These are phyloP conservation scores for Psilanteris sp. DNA, from an alignment of 1,140 invertebrate genomes.

Conservation along the genomic window DNA sequence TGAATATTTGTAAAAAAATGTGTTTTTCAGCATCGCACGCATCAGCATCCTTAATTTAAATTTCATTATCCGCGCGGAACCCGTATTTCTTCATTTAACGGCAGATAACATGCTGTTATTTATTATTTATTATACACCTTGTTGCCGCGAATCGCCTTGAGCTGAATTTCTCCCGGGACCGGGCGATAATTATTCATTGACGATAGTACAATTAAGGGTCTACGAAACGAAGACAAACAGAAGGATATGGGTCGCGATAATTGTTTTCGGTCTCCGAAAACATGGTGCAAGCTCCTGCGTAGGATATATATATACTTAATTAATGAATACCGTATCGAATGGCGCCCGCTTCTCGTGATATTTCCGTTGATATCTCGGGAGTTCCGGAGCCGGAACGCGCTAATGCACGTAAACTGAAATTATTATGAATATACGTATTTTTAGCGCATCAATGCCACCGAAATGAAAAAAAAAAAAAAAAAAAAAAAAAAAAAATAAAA, in stretches of 20 bases:
- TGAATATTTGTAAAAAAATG: too few species aligned
- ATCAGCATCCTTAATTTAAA: too few species aligned
- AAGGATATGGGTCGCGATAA: slow-evolving; percentile 22
- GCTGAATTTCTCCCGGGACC: slow-evolving; percentile 35
- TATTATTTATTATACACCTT: slow-evolving; percentile 22
- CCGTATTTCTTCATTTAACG: background rate
- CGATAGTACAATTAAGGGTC: slow-evolving; percentile 29
- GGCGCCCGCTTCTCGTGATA: background rate
- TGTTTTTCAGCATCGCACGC: too few species aligned
- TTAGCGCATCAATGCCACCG: background rate
- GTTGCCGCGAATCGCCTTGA: slow-evolving; percentile 7
- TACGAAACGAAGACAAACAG: slow-evolving; percentile 32
- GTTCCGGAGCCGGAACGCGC: slow-evolving; percentile 2
- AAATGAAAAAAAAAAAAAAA: background rate
- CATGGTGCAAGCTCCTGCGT: slow-evolving; percentile 3
- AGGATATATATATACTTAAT: slow-evolving; percentile 28
- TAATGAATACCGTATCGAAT: slow-evolving; percentile 15
- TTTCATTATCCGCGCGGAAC: too few species aligned
- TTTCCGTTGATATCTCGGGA: slow-evolving; percentile 4
- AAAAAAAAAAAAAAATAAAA: too few species aligned
- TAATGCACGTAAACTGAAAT: too few species aligned
- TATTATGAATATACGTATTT: too few species aligned
- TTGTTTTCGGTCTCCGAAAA: slow-evolving; percentile 26
- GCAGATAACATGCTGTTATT: slow-evolving; percentile 8
- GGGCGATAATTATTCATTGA: slow-evolving; percentile 37